Base-by-base conservation (phyloP, 2,888 invertebrate genomes). In the Hetaerina titia region DNA sequence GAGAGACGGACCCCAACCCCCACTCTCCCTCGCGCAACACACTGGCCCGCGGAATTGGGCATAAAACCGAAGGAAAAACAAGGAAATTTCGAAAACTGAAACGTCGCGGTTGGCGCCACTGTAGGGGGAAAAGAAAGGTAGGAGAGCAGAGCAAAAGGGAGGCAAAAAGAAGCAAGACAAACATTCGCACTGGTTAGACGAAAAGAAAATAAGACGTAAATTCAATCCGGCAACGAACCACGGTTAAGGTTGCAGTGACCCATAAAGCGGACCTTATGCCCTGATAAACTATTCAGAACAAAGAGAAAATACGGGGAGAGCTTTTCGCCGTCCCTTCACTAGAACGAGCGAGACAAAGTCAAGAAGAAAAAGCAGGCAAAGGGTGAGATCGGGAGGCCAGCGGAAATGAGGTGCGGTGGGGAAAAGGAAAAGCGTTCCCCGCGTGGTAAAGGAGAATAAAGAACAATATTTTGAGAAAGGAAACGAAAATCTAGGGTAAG, bases 261-360 rank as follows among this genome's bases (percentile, higher is more conserved):
- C 69, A 92, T 92, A 92, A 92, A 92, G 69, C 56, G 92, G 92
- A 92, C 92, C 92, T 92, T 74, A 92, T 69, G 92, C 92, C 92
- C 74, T 92, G 69, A 92, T 92, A 92, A 92, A 92, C 92, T 92
- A 92, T 92, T 92, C 69, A 92, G n/a, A 92, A 92, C 69, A 69
- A 92, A 81, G 31, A 22, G n/a, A n/a, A 92, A 63, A 92, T 6
- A 81, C 22, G 7, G 25, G 22, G 45, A 92, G 13, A n/a, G 89
- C 31, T 57, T 58, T 58, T 89, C 57, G 89, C 57, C 89, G 57
- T 89, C 56, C 31, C 81, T 81, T 81, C 81, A 31, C 31, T 15
- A 13, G n/a, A 81, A 31, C 81, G 81, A 81, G 69, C n/a, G 69
- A 69, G 69, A 69, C 69, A 17, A 90, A 31, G 17, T 17, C 63